These are phyloP conservation scores for Arrhamphus sclerolepis DNA, from an alignment of 2,797 vertebrate genomes.

Conservation along the genomic window DNA sequence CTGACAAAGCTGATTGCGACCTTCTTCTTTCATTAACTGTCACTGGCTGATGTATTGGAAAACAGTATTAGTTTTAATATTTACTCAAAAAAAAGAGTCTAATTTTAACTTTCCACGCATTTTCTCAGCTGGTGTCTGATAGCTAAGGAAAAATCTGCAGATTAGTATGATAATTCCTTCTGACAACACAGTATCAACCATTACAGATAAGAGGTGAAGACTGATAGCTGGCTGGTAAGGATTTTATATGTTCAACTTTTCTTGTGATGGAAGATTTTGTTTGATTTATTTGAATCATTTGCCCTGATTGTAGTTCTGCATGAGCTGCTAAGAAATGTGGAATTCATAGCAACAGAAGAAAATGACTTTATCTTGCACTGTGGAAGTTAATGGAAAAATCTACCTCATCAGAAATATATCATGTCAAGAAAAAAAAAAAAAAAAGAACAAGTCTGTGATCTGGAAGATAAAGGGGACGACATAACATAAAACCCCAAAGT, in stretches of 20 bases:
- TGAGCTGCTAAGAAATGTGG: constrained; percentile 23
- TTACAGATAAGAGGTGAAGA: no score
- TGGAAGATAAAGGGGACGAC: constrained; percentile 17
- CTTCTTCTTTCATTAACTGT: constrained; percentile 13
- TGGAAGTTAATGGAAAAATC: constrained; percentile 18
- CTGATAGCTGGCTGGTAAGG: no score
- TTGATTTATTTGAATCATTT: constrained; percentile 28
- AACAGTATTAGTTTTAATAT: no score
- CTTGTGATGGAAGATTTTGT: no score
- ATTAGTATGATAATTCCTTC: no score
- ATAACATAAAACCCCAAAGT: constrained; percentile 18
- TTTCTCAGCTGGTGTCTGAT: no score
- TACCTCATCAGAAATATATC: constrained; percentile 27
- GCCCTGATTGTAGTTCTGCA: constrained; percentile 17
- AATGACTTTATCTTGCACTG: constrained; percentile 21
- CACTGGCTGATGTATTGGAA: no score
- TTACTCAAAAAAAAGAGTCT: no score
- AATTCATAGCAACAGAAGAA: constrained; percentile 23
- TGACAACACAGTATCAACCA: no score
- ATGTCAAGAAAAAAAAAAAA: constrained; percentile 36
- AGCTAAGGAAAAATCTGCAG: no score
- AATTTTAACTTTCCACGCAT: no score
- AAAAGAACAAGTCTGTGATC: constrained; percentile 29
- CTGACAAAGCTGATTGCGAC: constrained; percentile 23
- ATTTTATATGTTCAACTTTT: no score